phyloP scores from a whole-genome alignment of 2,797 vertebrate genomes.

The Leptatherina wallacei region DNA sequence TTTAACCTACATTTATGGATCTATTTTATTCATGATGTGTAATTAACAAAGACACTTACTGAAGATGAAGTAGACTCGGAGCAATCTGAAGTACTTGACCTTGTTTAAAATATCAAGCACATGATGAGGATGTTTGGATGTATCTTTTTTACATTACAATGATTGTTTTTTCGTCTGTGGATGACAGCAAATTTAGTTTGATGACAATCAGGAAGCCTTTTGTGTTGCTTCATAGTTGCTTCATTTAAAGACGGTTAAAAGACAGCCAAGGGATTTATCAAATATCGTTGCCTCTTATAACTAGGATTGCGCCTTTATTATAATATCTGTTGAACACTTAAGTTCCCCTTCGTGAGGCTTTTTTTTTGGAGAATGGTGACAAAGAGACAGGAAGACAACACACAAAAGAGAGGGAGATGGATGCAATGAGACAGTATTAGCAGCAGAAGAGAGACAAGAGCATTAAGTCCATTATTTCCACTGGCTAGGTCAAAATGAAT shows the following conservation, averaged over 20 bases:
- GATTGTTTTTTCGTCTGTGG: not conserved
- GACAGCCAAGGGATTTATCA: not conserved
- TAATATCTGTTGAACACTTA: slow-evolving; percentile 14
- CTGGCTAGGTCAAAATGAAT: slow-evolving; percentile 68
- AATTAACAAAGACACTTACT: too few species aligned
- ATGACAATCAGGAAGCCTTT: too few species aligned
- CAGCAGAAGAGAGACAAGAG: slow-evolving; percentile 40
- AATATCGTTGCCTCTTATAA: not conserved
- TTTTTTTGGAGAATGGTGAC: slow-evolving; percentile 4
- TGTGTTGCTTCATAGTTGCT: not conserved
- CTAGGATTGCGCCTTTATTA: not conserved
- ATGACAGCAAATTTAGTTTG: not conserved
- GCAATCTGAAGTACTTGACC: not conserved
- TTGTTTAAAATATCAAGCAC: not conserved
- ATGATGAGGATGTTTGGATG: not conserved
- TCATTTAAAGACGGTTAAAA: not conserved
- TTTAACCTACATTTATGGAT: not conserved
- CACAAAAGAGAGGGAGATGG: slow-evolving; percentile 7
- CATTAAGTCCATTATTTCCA: slow-evolving; percentile 68
- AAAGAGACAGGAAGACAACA: slow-evolving; percentile 2
- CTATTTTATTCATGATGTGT: not conserved
- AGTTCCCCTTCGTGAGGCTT: slow-evolving; percentile 15
- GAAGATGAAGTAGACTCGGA: too few species aligned
- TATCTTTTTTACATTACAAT: not conserved
- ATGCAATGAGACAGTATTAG: slow-evolving; percentile 27